These are phyloP conservation scores for Cataglyphis cursor DNA, from an alignment of 2,888 invertebrate species.

Conservation along the genomic window DNA sequence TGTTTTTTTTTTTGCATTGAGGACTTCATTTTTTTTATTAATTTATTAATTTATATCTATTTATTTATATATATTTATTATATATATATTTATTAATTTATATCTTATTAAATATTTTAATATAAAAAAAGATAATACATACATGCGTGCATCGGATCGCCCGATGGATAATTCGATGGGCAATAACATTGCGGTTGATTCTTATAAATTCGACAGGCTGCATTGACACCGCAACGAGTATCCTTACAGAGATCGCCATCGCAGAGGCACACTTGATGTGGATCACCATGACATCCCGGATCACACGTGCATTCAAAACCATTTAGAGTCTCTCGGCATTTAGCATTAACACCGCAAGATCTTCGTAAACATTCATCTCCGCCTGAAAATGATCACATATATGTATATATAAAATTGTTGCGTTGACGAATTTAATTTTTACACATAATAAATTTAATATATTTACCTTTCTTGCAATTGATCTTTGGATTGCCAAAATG, in stretches of 20 bases:
- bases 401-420: not conserved
- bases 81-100: not conserved
- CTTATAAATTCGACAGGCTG: conserved; percentile 91
- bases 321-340: conserved; percentile 92
- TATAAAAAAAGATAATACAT: conserved; percentile 86
- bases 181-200: conserved; percentile 94
- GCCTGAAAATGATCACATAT: conserved; percentile 82
- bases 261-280: conserved; percentile 93
- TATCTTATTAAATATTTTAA: conserved; percentile 1
- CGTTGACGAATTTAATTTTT: not conserved
- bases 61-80: no score
- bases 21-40: not conserved
- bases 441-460: not conserved
- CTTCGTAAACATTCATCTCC: conserved; percentile 92
- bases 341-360: conserved; percentile 94
- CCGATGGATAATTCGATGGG: conserved; percentile 93
- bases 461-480: conserved; percentile 90
- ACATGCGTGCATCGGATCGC: conserved; percentile 96
- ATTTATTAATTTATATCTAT: not conserved
- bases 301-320: conserved; percentile 94
- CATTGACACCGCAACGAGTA: conserved; percentile 93
- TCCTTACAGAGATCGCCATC: conserved; percentile 93
- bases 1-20: not conserved
- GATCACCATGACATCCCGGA: conserved; percentile 93
- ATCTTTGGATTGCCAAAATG: conserved; percentile 91